Percentiles rank a stretch among this genome's conserved stretches.
Conservation (phyloP, 2,888 invertebrate genomes). For the Machimus atricapillus region DNA sequence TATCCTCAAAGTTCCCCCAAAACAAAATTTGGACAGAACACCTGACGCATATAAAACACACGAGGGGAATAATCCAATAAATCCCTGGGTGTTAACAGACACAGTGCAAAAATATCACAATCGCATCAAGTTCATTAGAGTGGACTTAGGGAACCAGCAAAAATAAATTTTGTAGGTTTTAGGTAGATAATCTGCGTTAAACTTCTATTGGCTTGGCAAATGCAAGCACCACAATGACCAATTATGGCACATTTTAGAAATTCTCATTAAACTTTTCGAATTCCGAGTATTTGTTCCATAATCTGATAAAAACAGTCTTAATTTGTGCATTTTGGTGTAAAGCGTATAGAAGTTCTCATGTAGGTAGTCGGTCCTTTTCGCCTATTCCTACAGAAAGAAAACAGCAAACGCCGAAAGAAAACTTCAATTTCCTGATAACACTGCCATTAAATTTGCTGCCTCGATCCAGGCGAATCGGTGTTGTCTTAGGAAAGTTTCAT, state of each 20-base stretch:
- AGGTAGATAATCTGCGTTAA: background rate
- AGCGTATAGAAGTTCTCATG: background rate
- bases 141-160: background rate
- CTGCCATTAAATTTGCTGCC: background rate
- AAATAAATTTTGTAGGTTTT: background rate
- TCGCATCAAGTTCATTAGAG: background rate
- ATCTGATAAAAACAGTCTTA: background rate
- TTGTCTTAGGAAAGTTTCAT: background rate
- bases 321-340: background rate
- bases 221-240: background rate
- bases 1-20: background rate
- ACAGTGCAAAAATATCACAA: background rate
- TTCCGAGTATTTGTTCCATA: background rate
- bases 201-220: background rate
- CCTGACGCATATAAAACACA: background rate
- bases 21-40: background rate
- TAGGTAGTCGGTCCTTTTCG: background rate
- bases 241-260: background rate
- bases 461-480: background rate
- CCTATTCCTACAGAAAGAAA: background rate
- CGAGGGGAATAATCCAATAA: background rate
- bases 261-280: background rate
- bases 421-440: slow-evolving; percentile 9
- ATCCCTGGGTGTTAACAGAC: background rate
- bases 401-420: background rate